A percentile compares a stretch with the other conserved stretches of the same genome.
Conservation (phyloP, 2,113 vertebrate species). For the Lasiurus cinereus region DNA sequence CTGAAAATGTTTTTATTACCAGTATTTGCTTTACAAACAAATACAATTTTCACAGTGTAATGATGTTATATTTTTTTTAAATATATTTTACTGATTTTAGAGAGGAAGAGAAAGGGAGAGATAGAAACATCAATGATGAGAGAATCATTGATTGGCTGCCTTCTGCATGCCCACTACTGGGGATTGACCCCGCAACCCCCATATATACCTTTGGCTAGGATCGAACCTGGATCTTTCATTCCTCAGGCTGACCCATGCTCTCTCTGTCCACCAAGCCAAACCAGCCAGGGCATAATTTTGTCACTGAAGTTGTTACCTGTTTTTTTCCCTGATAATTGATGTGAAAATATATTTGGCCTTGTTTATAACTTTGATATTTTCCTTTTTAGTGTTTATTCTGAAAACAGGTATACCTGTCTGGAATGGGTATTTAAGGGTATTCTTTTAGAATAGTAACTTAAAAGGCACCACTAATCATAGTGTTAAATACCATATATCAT, state of each 20-base stretch:
- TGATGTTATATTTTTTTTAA: neutral
- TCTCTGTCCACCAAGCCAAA: no score
- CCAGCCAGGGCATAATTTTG: neutral
- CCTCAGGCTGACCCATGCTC: no score
- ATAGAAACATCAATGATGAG: no score
- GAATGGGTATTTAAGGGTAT: neutral
- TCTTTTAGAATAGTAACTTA: conserved; percentile 14
- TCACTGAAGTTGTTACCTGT: neutral
- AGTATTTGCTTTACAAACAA: conserved; percentile 52
- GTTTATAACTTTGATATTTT: conserved; percentile 16
- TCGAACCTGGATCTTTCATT: no score
- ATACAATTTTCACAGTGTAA: neutral
- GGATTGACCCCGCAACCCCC: no score
- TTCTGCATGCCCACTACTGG: no score
- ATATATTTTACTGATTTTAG: no score
- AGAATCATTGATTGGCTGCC: no score
- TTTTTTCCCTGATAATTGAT: conserved; percentile 14
- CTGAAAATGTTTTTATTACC: neutral
- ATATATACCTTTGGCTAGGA: no score
- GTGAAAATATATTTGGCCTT: neutral
- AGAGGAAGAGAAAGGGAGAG: no score
- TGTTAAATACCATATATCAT: neutral
- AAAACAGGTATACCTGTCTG: conserved; percentile 8
- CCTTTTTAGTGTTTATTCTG: conserved; percentile 64
- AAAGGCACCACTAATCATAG: conserved; percentile 8